Evolutionary conservation across 30 jellyfish, hydroid and myxozoan species (phyloP).

Genomic region (Pelagia noctiluca): DNA sequence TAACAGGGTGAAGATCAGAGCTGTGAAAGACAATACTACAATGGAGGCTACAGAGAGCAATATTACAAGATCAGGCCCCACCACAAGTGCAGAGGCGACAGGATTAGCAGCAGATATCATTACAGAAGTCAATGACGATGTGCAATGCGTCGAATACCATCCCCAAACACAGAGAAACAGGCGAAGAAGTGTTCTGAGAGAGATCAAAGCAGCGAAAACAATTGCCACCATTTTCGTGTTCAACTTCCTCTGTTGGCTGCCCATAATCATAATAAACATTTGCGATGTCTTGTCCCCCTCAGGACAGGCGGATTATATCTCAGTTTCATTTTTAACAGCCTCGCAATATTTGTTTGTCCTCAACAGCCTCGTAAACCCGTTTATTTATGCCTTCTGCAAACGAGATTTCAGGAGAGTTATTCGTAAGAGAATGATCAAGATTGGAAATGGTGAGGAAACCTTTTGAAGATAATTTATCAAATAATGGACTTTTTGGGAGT

Average conservation of each 20-base stretch:
- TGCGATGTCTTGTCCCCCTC: slow-evolving; percentile 46
- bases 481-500: no score
- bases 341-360: slow-evolving; percentile 64
- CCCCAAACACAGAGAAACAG: neutral
- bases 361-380: slow-evolving; percentile 71
- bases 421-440: slow-evolving; percentile 12
- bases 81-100: no score
- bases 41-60: no score
- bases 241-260: slow-evolving; percentile 82
- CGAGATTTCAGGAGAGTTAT: slow-evolving; percentile 73
- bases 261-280: slow-evolving; percentile 67
- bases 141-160: no score
- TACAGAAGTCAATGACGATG: no score
- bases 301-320: slow-evolving; percentile 57
- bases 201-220: slow-evolving; percentile 68
- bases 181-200: slow-evolving; percentile 33
- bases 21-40: no score
- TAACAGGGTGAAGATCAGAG: no score
- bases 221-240: slow-evolving; percentile 59
- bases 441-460: neutral
- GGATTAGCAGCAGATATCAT: no score
- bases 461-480: no score
- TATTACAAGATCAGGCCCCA: no score
- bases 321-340: slow-evolving; percentile 35
- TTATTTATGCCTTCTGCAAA: slow-evolving; percentile 75